phyloP scores from a whole-genome alignment of 92 coral and sea anemone genomes.

The Porites evermanni region DNA sequence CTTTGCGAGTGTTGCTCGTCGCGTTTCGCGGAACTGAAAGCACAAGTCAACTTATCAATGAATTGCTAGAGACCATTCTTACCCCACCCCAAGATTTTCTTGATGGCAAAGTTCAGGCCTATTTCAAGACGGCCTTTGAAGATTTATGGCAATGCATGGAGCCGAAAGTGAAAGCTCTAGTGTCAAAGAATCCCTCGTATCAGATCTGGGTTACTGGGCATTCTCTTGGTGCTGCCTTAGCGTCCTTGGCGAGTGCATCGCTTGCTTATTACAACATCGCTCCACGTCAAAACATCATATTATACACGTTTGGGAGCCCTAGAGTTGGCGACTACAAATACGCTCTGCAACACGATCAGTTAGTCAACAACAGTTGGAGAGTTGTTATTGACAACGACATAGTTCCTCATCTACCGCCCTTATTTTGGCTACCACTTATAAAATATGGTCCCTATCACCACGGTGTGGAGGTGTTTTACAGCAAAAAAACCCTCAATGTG shows the following conservation, averaged over 20 bases:
- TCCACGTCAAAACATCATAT: slow-evolving; percentile 35
- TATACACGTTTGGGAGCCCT: slow-evolving; percentile 67
- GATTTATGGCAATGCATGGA: slow-evolving; percentile 38
- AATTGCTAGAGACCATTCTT: slow-evolving; percentile 24
- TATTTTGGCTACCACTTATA: background rate
- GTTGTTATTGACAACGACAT: slow-evolving; percentile 54
- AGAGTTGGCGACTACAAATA: slow-evolving; percentile 55
- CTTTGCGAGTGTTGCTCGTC: slow-evolving; percentile 58
- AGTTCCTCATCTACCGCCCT: slow-evolving; percentile 48
- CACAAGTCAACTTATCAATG: background rate
- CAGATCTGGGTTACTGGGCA: slow-evolving; percentile 64
- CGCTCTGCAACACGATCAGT: slow-evolving; percentile 60
- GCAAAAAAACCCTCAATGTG: slow-evolving; percentile 17
- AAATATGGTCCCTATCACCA: slow-evolving; percentile 42
- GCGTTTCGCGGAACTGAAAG: slow-evolving; percentile 64
- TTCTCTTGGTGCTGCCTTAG: slow-evolving; percentile 64
- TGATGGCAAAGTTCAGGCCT: slow-evolving; percentile 65
- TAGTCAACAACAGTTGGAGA: slow-evolving; percentile 63
- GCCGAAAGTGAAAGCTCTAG: slow-evolving; percentile 37
- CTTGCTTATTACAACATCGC: slow-evolving; percentile 36
- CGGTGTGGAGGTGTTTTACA: slow-evolving; percentile 58
- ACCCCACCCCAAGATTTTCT: slow-evolving; percentile 41
- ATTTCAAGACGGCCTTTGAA: slow-evolving; percentile 50
- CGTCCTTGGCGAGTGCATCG: slow-evolving; percentile 54
- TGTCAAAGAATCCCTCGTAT: slow-evolving; percentile 32